Conservation (phyloP, 92 coral and sea anemone species). For the Virgularia gustaviana region DNA sequence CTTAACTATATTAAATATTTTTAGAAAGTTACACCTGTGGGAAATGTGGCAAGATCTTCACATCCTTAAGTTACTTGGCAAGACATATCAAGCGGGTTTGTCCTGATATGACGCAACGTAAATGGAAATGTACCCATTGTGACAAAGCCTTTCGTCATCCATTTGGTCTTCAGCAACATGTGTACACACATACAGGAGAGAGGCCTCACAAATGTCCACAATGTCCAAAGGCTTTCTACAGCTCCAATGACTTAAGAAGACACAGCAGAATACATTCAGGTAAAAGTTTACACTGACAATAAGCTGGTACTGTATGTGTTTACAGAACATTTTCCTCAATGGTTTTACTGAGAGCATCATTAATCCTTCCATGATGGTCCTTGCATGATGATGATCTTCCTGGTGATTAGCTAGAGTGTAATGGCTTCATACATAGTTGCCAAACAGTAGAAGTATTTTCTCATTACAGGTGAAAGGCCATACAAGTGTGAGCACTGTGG, state of each 20-base stretch:
- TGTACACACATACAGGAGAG: constrained; percentile 97
- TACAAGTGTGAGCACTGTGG: constrained; percentile 95
- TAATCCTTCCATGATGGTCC: background rate
- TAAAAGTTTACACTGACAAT: constrained; percentile 17
- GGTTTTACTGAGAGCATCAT: background rate
- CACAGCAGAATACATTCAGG: constrained; percentile 99
- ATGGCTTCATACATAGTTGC: no score
- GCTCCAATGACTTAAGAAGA: constrained; percentile 91
- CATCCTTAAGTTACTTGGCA: constrained; percentile 91
- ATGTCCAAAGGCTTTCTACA: constrained; percentile 98
- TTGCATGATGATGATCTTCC: background rate
- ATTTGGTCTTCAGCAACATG: constrained; percentile 95
- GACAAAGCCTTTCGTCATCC: constrained; percentile 99
- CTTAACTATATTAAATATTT: background rate
- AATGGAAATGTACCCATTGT: constrained; percentile 92
- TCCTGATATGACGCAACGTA: constrained; percentile 97
- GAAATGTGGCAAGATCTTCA: constrained; percentile 94
- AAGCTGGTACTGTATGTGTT: background rate
- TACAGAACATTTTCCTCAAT: background rate
- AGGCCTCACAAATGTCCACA: constrained; percentile 90
- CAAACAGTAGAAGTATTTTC: background rate
- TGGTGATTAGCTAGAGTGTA: no score
- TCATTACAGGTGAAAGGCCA: constrained; percentile 86
- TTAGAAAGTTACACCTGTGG: constrained; percentile 96
- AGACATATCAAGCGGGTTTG: constrained; percentile 97